Percentiles rank a stretch among this genome's conserved stretches.
Evolutionary conservation across 2,797 vertebrate species (phyloP).

Genomic region (Arnoldichthys spilopterus): DNA sequence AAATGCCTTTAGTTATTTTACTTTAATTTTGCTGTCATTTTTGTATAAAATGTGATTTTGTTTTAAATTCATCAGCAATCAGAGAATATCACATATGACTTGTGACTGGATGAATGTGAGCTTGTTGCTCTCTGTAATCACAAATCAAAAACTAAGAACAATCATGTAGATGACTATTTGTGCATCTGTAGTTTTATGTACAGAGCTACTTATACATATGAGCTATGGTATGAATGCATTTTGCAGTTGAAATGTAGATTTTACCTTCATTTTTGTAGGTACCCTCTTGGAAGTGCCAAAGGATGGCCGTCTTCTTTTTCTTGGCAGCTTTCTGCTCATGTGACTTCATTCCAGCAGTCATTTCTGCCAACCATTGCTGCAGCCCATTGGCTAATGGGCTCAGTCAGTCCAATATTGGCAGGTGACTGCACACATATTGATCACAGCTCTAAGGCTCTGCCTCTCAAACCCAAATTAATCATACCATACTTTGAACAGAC

Average conservation of each 20-base stretch:
- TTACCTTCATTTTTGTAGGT: not conserved
- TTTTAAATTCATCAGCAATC: too few species aligned
- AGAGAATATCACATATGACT: too few species aligned
- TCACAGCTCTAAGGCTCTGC: slow-evolving; percentile 69
- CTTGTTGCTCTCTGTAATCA: too few species aligned
- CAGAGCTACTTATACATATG: not conserved
- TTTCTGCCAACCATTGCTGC: slow-evolving; percentile 61
- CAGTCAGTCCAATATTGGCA: slow-evolving; percentile 76
- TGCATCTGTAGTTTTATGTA: not conserved
- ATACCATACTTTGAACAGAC: slow-evolving; percentile 64
- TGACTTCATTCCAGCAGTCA: slow-evolving; percentile 70
- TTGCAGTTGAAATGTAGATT: not conserved
- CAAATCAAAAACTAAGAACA: too few species aligned
- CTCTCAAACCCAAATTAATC: slow-evolving; percentile 75
- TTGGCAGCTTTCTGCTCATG: slow-evolving; percentile 59
- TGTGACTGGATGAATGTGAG: too few species aligned
- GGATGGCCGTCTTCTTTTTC: not conserved
- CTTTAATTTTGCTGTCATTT: too few species aligned
- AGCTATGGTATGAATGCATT: not conserved
- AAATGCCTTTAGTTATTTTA: too few species aligned
- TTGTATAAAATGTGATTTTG: too few species aligned
- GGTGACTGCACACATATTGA: slow-evolving; percentile 77
- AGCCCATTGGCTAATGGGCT: slow-evolving; percentile 77
- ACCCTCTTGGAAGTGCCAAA: not conserved
- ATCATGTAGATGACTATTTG: too few species aligned